Conservation (phyloP, 2,797 vertebrate species). For the Gymnopithys bicolor region DNA sequence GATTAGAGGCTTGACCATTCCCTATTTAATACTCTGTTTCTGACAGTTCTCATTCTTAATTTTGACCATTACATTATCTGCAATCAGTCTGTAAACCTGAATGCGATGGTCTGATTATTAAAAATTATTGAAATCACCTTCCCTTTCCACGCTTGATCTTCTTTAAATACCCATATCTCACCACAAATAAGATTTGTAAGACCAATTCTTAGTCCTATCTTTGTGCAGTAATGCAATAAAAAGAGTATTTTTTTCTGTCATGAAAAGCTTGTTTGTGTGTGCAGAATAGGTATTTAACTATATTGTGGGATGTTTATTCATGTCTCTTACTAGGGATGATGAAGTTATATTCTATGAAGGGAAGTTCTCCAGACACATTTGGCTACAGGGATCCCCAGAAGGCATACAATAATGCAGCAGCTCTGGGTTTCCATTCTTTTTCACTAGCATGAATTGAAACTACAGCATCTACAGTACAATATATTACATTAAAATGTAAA, state of each 20-base stretch:
- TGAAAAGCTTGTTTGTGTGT: background rate
- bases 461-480: background rate
- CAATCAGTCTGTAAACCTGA: background rate
- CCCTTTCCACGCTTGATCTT: slow-evolving; percentile 8
- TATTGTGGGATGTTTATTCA: background rate
- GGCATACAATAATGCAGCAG: background rate
- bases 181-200: slow-evolving; percentile 6
- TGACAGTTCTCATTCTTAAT: background rate
- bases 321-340: background rate
- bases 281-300: background rate
- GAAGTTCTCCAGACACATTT: slow-evolving; percentile 35
- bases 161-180: background rate
- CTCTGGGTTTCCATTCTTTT: slow-evolving; percentile 20
- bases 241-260: background rate
- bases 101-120: slow-evolving; percentile 13
- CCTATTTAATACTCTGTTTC: background rate
- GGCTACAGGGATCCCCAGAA: slow-evolving; percentile 23
- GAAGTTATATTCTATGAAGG: background rate
- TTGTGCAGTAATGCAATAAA: background rate
- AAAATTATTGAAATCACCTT: slow-evolving; percentile 36
- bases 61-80: background rate
- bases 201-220: background rate
- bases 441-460: background rate
- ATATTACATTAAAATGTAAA: slow-evolving; percentile 45
- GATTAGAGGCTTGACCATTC: slow-evolving; percentile 10